phyloP scores from a whole-genome alignment of 2,797 vertebrate genomes.

The Gorsachius magnificus region DNA sequence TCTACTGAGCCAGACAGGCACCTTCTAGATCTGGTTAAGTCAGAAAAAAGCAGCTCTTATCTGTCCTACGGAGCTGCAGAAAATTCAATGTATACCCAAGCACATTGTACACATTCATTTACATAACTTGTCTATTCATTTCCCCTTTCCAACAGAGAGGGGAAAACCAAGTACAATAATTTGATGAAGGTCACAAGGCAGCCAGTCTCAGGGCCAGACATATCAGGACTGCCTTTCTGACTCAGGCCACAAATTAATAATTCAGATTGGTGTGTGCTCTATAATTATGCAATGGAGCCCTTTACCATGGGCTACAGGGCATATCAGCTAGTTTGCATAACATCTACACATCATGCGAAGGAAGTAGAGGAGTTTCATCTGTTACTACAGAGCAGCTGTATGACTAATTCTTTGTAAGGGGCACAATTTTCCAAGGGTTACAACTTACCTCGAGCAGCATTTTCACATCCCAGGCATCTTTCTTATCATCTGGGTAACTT shows the following conservation, averaged over 20 bases:
- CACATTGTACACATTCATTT: not conserved
- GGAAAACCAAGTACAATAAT: not conserved
- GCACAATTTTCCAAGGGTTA: not conserved
- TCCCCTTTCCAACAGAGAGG: not conserved
- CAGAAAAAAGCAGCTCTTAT: not conserved
- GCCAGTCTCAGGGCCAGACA: not conserved
- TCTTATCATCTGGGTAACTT: conserved; percentile 78
- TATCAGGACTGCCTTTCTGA: not conserved
- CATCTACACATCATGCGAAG: rapidly evolving
- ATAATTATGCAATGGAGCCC: not conserved
- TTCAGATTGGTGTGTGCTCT: not conserved
- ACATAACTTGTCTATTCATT: not conserved
- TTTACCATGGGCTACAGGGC: not conserved
- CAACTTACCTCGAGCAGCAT: conserved; percentile 88
- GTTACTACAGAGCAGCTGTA: not conserved
- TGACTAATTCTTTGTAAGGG: not conserved
- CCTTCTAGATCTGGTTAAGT: not conserved
- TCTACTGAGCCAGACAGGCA: not conserved
- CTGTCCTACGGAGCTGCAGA: not conserved
- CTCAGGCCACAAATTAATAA: not conserved
- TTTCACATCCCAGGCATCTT: conserved; percentile 96
- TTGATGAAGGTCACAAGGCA: not conserved
- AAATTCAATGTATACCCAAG: not conserved
- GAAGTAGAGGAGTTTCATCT: not conserved
- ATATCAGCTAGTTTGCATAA: not conserved